These are phyloP conservation scores for Malurus elegans DNA, from an alignment of 2,113 vertebrate genomes.

Conservation along the genomic window DNA sequence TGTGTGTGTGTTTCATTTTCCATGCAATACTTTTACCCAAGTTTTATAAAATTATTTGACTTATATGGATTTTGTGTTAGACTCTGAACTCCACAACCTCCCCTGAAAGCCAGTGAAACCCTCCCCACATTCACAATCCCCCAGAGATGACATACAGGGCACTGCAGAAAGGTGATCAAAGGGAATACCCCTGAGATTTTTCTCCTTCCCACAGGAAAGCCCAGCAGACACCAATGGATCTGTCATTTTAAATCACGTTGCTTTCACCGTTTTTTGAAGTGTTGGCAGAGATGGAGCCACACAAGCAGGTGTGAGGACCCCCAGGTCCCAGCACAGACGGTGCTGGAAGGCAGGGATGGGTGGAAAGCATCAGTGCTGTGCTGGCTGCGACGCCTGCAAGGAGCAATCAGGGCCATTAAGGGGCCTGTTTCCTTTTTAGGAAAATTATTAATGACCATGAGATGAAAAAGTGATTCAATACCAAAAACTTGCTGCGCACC, in stretches of 20 bases:
- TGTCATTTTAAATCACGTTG: neutral
- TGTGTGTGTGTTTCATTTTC: neutral
- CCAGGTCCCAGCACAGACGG: neutral
- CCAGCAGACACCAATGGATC: neutral
- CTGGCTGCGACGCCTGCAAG: neutral
- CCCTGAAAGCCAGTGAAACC: neutral
- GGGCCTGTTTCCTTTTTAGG: conserved; percentile 53
- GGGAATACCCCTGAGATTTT: neutral
- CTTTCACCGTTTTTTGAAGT: neutral
- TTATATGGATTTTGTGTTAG: neutral
- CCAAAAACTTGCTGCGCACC: conserved; percentile 44
- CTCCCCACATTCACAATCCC: accelerated
- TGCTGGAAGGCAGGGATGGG: neutral
- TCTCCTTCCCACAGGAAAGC: neutral
- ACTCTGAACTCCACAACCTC: neutral
- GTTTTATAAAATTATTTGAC: neutral
- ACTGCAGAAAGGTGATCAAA: neutral
- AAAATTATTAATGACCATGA: conserved; percentile 69
- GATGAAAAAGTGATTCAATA: conserved; percentile 55
- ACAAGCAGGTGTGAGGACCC: neutral
- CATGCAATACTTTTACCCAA: neutral
- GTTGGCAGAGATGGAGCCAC: neutral
- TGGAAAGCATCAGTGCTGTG: neutral
- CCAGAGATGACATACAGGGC: neutral
- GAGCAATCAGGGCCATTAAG: conserved; percentile 21